A percentile compares a stretch with the other conserved stretches of the same genome.
These are phyloP conservation scores for Idaea biselata DNA, from an alignment of 2,888 invertebrate species.

Conservation along the genomic window DNA sequence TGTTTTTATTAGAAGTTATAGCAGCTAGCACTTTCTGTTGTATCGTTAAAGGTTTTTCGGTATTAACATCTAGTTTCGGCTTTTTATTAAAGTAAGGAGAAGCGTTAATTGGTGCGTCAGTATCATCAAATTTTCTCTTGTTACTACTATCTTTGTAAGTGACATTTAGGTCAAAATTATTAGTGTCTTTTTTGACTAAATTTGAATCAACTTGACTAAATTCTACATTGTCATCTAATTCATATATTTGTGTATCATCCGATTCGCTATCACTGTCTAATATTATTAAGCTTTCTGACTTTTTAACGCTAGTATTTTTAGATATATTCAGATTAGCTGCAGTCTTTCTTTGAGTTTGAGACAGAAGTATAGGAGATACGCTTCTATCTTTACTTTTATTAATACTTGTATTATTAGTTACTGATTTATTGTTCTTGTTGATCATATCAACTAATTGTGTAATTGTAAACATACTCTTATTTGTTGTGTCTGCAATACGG, in stretches of 20 bases:
- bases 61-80: constrained; percentile 44
- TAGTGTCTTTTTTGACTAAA: constrained; percentile 15
- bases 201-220: constrained; percentile 18
- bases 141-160: constrained; percentile 11
- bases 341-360: constrained; percentile 2
- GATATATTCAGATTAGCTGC: constrained; percentile 22
- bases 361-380: constrained; percentile 56
- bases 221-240: constrained; percentile 28
- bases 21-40: constrained; percentile 61
- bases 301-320: constrained; percentile 22
- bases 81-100: constrained; percentile 70
- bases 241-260: constrained; percentile 48
- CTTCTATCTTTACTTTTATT: constrained; percentile 34
- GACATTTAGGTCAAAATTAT: constrained; percentile 13
- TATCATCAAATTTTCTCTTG: constrained; percentile 52
- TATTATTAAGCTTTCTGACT: constrained; percentile 51
- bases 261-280: constrained; percentile 67
- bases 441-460: constrained; percentile 73
- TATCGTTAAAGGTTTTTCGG: constrained; percentile 42
- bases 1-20: constrained; percentile 46
- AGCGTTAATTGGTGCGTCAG: constrained; percentile 37
- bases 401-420: constrained; percentile 14
- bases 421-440: constrained; percentile 46
- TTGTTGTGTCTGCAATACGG: constrained; percentile 37
- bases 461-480: constrained; percentile 68